Percentiles rank a stretch among this genome's conserved stretches.
phyloP scores from a whole-genome alignment of 2,797 vertebrate genomes.

The Gallinago solitaria region DNA sequence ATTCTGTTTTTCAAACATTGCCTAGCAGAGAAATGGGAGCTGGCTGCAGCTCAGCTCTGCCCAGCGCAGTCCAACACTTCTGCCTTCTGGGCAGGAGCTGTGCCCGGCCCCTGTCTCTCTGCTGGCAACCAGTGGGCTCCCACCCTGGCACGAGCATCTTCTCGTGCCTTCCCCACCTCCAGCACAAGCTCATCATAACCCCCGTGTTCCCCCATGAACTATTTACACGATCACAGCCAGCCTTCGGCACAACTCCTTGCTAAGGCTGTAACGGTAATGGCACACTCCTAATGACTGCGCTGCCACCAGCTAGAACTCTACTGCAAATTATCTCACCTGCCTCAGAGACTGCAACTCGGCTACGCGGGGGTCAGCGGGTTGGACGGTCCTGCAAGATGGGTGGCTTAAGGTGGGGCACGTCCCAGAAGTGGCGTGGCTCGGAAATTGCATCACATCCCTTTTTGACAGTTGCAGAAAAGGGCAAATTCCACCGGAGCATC shows the following conservation, averaged over 20 bases:
- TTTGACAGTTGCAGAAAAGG: not conserved
- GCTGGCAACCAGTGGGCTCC: not conserved
- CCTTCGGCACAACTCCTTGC: not conserved
- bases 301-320: not conserved
- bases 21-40: not conserved
- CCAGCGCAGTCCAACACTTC: not conserved
- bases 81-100: not conserved
- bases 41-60: slow-evolving; percentile 43
- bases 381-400: fast-evolving
- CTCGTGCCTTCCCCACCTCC: not conserved
- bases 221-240: not conserved
- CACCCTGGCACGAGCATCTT: not conserved
- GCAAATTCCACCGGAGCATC: not conserved
- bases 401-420: not conserved
- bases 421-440: not conserved
- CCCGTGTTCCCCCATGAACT: not conserved
- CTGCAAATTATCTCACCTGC: not conserved
- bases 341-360: not conserved
- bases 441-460: not conserved
- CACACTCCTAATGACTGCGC: not conserved
- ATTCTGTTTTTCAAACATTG: slow-evolving; percentile 51
- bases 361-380: not conserved
- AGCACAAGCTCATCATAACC: not conserved
- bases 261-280: not conserved
- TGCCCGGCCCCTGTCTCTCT: not conserved